A percentile compares a stretch with the other conserved stretches of the same genome.
Evolutionary conservation across 2,797 vertebrate species (phyloP).

Genomic region (Halcyon leucocephala): DNA sequence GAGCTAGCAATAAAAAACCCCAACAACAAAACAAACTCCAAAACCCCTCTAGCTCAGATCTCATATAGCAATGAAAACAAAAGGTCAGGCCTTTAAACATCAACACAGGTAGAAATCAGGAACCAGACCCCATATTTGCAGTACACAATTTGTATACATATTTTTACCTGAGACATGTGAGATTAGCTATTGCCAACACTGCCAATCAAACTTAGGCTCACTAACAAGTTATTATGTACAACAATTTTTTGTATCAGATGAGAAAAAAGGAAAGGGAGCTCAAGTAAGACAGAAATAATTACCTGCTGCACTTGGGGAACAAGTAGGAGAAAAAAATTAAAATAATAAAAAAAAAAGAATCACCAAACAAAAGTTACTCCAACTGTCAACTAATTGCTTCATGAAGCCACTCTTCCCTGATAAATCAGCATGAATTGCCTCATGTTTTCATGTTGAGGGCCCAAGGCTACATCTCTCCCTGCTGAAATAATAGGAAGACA

Average conservation of each 20-base stretch:
- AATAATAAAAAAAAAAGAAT: no score
- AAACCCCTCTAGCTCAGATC: no score
- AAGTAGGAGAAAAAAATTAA: no score
- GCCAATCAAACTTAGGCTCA: not conserved
- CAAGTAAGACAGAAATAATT: not conserved
- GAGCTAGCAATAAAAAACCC: no score
- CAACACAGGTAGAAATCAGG: no score
- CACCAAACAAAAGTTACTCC: no score
- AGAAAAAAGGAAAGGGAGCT: not conserved
- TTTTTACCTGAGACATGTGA: fast-evolving
- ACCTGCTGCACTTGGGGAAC: not conserved
- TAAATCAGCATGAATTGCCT: not conserved
- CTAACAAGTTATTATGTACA: not conserved
- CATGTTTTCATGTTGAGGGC: not conserved
- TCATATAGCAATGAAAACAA: no score
- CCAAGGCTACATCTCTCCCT: not conserved
- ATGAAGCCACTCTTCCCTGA: not conserved
- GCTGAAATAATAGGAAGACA: not conserved
- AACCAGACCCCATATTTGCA: no score
- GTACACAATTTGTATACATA: no score
- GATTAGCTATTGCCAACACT: not conserved
- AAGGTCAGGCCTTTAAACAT: no score
- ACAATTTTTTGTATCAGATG: no score
- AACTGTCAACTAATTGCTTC: not conserved
- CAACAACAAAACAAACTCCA: no score